Evolutionary conservation across 2,888 invertebrate genomes (phyloP), one percentile per base, ranked within the genome.

Genomic region (Syrphus vitripennis): DNA sequence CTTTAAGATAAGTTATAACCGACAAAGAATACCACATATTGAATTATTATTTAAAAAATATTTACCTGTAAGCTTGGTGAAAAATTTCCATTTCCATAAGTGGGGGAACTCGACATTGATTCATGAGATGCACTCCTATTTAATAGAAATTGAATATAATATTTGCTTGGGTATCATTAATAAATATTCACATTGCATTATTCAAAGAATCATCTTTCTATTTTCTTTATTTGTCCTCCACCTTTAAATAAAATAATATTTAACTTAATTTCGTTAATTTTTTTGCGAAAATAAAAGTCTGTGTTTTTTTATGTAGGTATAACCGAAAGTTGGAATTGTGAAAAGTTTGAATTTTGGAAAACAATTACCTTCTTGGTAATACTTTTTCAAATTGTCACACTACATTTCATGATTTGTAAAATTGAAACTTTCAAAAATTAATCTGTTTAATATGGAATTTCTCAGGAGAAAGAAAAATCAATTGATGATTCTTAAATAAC

Each of bases 21-120:
- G n/a, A n/a, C n/a, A n/a, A n/a, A n/a, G n/a, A n/a, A n/a, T n/a
- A n/a, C n/a, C n/a, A n/a, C n/a, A n/a, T n/a, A n/a, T n/a, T n/a
- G n/a, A n/a, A n/a, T n/a, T 3, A 34, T 10, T 34, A 21, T 21
- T 48, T 50, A 24, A 24, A n/a, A n/a, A n/a, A 6, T 1, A 50
- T 7, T 26, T 88, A 90, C 90, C 89, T 90, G 90, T 74, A 90
- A 84, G 57, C 83, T 89, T 1, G 89, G 89, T 37, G 90, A 89
- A 50, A 89, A 89, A 74, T 88, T 88, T 69, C 89, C 89, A 69
- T 81, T 90, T 75, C 89, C 89, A 82, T 89, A 90, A 42, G 89
- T 88, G 24, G 89, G 89, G 67, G 90, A 90, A 76, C 88, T 90
- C 29, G 89, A 89, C 81, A 90, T 88, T 31, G 89, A 88, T 76